A percentile compares a stretch with the other conserved stretches of the same genome.
Conservation (phyloP, 2,797 vertebrate genomes). For the Carcharodon carcharias region DNA sequence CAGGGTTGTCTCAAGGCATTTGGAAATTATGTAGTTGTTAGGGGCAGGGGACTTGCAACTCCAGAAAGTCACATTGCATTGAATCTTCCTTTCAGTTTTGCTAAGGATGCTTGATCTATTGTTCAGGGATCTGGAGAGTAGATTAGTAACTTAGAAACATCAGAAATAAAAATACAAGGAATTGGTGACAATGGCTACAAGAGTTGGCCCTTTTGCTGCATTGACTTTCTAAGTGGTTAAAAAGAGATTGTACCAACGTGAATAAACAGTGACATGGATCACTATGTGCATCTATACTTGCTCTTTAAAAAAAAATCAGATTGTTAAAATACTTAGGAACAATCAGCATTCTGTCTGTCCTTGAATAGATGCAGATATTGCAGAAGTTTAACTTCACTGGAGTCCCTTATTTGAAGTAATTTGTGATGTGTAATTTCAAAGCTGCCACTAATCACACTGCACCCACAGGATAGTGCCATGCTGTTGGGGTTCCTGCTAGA, state of each 20-base stretch:
- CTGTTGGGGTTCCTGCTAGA: background rate
- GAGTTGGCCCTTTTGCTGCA: background rate
- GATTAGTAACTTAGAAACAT: background rate
- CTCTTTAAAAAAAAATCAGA: background rate
- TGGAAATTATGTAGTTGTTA: background rate
- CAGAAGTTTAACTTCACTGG: background rate
- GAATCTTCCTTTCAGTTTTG: background rate
- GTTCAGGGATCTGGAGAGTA: background rate
- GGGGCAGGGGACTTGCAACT: background rate
- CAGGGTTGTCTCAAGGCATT: background rate
- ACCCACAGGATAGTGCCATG: background rate
- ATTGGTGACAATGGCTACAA: background rate
- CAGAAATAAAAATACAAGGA: background rate
- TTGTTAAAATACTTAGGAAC: background rate
- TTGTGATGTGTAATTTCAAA: background rate
- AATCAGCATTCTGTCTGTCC: background rate
- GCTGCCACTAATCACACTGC: background rate
- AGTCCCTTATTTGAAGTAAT: background rate
- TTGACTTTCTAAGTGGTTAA: background rate
- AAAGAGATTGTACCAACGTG: background rate
- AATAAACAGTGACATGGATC: background rate
- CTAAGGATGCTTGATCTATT: background rate
- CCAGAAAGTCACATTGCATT: background rate
- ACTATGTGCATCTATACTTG: background rate
- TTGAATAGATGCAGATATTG: background rate